Percentiles rank a stretch among this genome's conserved stretches.
phyloP scores from a whole-genome alignment of 2,113 vertebrate genomes.

The Aphelocoma coerulescens region DNA sequence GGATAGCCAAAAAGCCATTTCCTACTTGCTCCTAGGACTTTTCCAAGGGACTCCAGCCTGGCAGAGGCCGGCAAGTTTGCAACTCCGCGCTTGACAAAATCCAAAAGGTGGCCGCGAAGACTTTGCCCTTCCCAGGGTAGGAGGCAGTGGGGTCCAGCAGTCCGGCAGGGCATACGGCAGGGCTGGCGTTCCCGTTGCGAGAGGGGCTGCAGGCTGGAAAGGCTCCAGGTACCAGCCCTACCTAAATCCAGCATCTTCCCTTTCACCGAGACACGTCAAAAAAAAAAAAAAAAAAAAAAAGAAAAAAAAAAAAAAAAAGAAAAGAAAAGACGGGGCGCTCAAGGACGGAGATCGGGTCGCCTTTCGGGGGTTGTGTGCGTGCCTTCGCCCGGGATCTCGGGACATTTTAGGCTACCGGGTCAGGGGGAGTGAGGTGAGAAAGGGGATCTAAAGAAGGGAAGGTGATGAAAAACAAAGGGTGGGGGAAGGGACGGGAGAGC shows the following conservation, averaged over 20 bases:
- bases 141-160: neutral
- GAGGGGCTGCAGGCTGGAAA: slow-evolving; percentile 21
- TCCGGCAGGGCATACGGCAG: neutral
- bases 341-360: neutral
- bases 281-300: neutral
- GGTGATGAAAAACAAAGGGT: neutral
- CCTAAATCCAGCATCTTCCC: slow-evolving; percentile 30
- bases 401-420: neutral
- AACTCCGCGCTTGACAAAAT: neutral
- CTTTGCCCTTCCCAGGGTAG: neutral
- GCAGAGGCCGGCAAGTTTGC: neutral
- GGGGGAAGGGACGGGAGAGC: neutral
- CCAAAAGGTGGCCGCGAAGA: neutral
- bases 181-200: neutral
- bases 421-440: neutral
- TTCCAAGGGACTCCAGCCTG: slow-evolving; percentile 53
- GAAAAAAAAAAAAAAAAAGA: neutral
- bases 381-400: neutral
- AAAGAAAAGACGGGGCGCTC: neutral
- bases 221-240: slow-evolving; percentile 32
- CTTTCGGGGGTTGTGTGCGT: neutral
- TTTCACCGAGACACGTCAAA: neutral
- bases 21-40: slow-evolving; percentile 64
- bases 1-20: slow-evolving; percentile 71
- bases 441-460: neutral